Evolutionary conservation across 2,888 invertebrate genomes (phyloP).

Genomic region (Drosophila subquinaria): DNA sequence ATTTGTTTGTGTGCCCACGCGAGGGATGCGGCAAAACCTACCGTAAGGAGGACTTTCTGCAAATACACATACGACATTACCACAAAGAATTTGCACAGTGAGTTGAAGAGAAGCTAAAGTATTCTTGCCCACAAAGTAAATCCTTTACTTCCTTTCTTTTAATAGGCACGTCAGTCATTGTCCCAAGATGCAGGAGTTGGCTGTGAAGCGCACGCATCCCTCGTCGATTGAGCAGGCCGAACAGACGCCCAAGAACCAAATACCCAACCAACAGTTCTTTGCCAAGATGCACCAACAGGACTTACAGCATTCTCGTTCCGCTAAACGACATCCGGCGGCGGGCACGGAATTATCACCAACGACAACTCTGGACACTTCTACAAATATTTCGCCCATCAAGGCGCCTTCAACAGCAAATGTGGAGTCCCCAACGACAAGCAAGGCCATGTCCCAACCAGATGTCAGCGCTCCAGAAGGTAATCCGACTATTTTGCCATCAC

Average conservation of each 20-base stretch:
- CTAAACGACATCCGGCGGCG: constrained; percentile 50
- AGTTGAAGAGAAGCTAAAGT: constrained; percentile 17
- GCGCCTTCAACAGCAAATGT: constrained; percentile 21
- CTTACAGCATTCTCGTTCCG: constrained; percentile 78
- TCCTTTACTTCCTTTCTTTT: neutral
- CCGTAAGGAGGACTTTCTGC: constrained; percentile 94
- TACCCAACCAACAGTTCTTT: constrained; percentile 85
- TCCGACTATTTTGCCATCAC: constrained; percentile 14
- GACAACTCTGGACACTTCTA: constrained; percentile 31
- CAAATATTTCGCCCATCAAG: constrained; percentile 46
- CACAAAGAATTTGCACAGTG: constrained; percentile 92
- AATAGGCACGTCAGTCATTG: constrained; percentile 89
- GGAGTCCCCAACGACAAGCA: constrained; percentile 13
- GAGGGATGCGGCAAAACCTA: constrained; percentile 95
- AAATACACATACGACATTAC: constrained; percentile 98
- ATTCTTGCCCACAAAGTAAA: neutral
- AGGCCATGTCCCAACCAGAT: neutral
- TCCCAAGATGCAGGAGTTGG: constrained; percentile 94
- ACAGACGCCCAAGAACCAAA: constrained; percentile 84
- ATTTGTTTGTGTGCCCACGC: constrained; percentile 90
- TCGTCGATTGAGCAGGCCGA: constrained; percentile 88
- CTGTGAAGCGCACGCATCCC: constrained; percentile 89
- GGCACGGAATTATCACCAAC: constrained; percentile 32
- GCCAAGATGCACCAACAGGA: constrained; percentile 86
- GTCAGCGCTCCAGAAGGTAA: constrained; percentile 4